Conservation (phyloP, 92 coral and sea anemone species). For the Bergia sp. region DNA sequence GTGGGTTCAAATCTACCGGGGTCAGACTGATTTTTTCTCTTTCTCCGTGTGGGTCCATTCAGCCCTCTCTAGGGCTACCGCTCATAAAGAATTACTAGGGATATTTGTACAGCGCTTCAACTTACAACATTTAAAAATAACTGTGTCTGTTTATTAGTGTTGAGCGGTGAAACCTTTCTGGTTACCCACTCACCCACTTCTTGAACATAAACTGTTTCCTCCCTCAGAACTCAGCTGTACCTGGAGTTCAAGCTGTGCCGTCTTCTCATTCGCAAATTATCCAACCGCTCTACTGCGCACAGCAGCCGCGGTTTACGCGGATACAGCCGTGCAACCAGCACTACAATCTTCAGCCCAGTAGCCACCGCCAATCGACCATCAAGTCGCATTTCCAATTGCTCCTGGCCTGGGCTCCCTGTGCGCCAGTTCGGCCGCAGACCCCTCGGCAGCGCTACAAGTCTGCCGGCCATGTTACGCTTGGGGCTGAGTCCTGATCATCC, state of each 20-base stretch:
- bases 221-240: slow-evolving; percentile 79
- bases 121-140: too few species aligned
- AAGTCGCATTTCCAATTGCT: slow-evolving; percentile 76
- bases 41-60: too few species aligned
- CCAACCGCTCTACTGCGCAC: slow-evolving; percentile 77
- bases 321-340: slow-evolving; percentile 86
- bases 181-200: too few species aligned
- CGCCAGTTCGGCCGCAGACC: slow-evolving; percentile 90
- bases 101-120: too few species aligned
- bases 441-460: slow-evolving; percentile 91
- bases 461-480: slow-evolving; percentile 88
- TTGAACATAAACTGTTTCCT: neutral
- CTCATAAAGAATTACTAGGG: too few species aligned
- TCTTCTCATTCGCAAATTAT: slow-evolving; percentile 81
- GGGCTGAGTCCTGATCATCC: slow-evolving; percentile 57
- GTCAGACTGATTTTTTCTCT: too few species aligned
- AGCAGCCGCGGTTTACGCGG: slow-evolving; percentile 95
- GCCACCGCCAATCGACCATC: slow-evolving; percentile 65
- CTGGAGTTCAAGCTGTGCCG: slow-evolving; percentile 94
- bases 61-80: too few species aligned
- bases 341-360: slow-evolving; percentile 62
- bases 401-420: slow-evolving; percentile 88
- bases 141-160: too few species aligned
- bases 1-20: too few species aligned
- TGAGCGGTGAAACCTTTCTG: too few species aligned